Conservation (phyloP, 2,888 invertebrate species). For the Uloborus plumipes region DNA sequence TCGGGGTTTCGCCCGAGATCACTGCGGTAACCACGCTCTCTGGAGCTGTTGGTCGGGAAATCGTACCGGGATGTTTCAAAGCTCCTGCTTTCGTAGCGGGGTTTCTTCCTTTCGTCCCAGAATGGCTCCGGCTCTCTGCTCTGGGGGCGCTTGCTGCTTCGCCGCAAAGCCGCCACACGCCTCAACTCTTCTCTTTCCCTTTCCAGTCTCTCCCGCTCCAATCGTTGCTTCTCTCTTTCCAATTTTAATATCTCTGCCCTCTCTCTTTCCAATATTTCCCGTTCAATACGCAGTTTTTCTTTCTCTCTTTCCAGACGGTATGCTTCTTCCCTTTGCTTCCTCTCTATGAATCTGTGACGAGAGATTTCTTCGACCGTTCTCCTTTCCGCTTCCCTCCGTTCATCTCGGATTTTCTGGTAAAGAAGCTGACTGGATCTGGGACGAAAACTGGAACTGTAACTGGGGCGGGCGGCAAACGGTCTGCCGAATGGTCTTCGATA, state of each 20-base stretch:
- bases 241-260: constrained; percentile 87
- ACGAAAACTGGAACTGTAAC: constrained; percentile 19
- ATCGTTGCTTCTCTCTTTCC: constrained; percentile 79
- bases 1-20: constrained; percentile 23
- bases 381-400: constrained; percentile 77
- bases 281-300: constrained; percentile 70
- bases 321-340: constrained; percentile 87
- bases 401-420: constrained; percentile 10
- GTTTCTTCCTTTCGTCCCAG: constrained; percentile 40
- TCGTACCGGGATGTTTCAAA: constrained; percentile 39
- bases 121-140: constrained; percentile 19
- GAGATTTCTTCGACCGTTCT: constrained; percentile 83
- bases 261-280: constrained; percentile 71
- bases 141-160: constrained; percentile 40
- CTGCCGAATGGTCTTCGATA: constrained; percentile 23
- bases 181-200: constrained; percentile 47
- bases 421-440: not conserved
- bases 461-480: constrained; percentile 8
- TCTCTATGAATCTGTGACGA: constrained; percentile 83
- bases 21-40: constrained; percentile 23
- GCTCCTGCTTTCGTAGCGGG: constrained; percentile 24
- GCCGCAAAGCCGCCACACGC: constrained; percentile 66
- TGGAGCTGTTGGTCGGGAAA: not conserved
- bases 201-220: constrained; percentile 71
- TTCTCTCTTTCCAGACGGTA: constrained; percentile 79